These are phyloP conservation scores for Pissodes strobi DNA, from an alignment of 1,140 invertebrate species.

Conservation along the genomic window DNA sequence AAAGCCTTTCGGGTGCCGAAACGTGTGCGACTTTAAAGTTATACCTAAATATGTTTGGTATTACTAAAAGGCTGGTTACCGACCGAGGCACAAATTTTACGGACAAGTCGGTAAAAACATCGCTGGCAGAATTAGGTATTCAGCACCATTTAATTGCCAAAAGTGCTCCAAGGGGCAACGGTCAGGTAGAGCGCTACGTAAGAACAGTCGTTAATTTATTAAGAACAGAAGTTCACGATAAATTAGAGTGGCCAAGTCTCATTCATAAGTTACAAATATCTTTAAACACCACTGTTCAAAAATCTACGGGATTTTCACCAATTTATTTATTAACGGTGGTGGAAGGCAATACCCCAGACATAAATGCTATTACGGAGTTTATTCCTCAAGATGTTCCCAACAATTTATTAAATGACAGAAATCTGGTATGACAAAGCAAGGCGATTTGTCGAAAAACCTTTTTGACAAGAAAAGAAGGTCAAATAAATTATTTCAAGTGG, in stretches of 20 bases:
- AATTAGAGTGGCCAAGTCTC: constrained; percentile 49
- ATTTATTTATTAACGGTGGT: background rate
- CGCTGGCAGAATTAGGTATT: background rate
- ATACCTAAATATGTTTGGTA: constrained; percentile 3
- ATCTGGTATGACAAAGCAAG: background rate
- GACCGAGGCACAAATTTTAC: constrained; percentile 19
- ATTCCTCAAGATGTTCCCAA: background rate
- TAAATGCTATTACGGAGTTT: constrained; percentile 6
- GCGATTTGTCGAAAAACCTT: background rate
- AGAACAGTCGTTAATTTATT: constrained; percentile 49
- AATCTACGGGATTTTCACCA: background rate
- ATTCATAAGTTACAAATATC: constrained; percentile 50
- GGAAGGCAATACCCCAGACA: constrained; percentile 2
- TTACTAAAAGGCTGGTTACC: background rate
- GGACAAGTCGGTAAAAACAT: background rate
- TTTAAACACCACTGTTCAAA: constrained; percentile 44
- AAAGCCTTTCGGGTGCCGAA: background rate
- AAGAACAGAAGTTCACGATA: constrained; percentile 34
- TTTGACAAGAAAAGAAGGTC: background rate
- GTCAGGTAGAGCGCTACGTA: constrained; percentile 52
- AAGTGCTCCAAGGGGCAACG: constrained; percentile 11
- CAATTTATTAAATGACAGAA: background rate
- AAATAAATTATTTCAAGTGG: background rate
- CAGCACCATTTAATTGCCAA: background rate
- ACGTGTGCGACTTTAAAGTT: background rate